Evolutionary conservation across 2,113 vertebrate genomes (phyloP), one percentile per base, ranked within the genome.

Genomic region (Zonotrichia leucophrys): DNA sequence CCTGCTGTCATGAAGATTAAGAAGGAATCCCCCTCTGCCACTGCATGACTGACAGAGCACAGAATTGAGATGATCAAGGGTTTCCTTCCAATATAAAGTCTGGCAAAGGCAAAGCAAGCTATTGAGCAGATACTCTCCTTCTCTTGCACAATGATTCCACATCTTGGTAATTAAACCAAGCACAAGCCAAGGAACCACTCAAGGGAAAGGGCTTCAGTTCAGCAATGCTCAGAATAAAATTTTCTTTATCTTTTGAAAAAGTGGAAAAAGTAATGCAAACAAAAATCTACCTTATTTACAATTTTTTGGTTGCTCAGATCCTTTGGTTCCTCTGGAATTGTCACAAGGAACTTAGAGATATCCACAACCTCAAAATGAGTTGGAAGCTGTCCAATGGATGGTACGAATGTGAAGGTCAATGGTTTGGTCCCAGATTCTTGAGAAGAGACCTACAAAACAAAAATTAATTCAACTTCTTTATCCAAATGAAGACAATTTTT

Each of bases 391-490:
- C 98, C 97, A 89, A 98, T 77, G 68, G 97, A 96, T 30, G 99
- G 99, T 68, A 99, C 77, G 64, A 99, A 99, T 15, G 98, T 98
- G 97, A 99, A 99, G 64, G 91, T 90, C 94, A 98, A 33, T 76
- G 98, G 96, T 93, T 98, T 97, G 28, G 96, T 90, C 95, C 96
- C 98, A 95, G 94, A 87, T 83, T 97, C 97, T 94, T 94, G 96
- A 86, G 96, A 95, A 83, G 72, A 93, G 79, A 95, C 95, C 98
- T 98, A 92, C 28, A 96, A 97, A 80, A 97, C 74, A 96, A 92
- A 21, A 85, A 97, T 80, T 87, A 92, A 35, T 94, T 89, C 76
- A 87, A 79, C 11, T 9, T 74, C 74, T 90, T 91, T 52, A 19
- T 63, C 46, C 46, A 62, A 63, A 70, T 41, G 75, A 47, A 66